These are phyloP conservation scores for Apeltes quadracus DNA, from an alignment of 2,113 vertebrate species.

Conservation along the genomic window DNA sequence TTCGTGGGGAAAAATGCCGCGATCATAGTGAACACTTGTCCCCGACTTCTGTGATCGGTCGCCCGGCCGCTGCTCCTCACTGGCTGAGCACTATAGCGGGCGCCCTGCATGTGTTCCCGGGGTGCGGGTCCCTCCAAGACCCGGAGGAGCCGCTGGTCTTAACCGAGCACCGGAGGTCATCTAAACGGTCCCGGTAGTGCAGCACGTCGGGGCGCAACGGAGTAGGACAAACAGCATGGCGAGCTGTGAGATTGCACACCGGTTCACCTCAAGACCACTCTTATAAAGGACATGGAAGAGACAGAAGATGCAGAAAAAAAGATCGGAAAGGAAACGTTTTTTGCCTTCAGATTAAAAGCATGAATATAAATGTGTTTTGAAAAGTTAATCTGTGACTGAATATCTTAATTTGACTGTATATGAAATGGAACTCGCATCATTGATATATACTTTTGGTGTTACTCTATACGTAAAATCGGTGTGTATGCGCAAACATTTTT, in stretches of 20 bases:
- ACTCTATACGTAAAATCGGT: rapidly evolving
- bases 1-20: conserved; percentile 67
- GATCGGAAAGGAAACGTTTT: rapidly evolving
- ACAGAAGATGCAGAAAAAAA: background rate
- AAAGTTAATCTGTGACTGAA: background rate
- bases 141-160: background rate
- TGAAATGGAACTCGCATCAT: too few species aligned
- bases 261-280: background rate
- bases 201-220: background rate
- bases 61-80: conserved; percentile 12
- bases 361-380: rapidly evolving
- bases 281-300: background rate
- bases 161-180: background rate
- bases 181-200: background rate
- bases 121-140: conserved; percentile 6
- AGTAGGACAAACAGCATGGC: conserved; percentile 7
- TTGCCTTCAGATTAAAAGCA: conserved; percentile 37
- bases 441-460: background rate
- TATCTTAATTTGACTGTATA: background rate
- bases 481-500: background rate
- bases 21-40: conserved; percentile 48
- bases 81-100: conserved; percentile 31
- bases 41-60: conserved; percentile 16
- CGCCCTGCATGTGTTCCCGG: conserved; percentile 20
- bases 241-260: conserved; percentile 12